phyloP scores from a whole-genome alignment of 2,797 vertebrate genomes.

The Falco columbarius region DNA sequence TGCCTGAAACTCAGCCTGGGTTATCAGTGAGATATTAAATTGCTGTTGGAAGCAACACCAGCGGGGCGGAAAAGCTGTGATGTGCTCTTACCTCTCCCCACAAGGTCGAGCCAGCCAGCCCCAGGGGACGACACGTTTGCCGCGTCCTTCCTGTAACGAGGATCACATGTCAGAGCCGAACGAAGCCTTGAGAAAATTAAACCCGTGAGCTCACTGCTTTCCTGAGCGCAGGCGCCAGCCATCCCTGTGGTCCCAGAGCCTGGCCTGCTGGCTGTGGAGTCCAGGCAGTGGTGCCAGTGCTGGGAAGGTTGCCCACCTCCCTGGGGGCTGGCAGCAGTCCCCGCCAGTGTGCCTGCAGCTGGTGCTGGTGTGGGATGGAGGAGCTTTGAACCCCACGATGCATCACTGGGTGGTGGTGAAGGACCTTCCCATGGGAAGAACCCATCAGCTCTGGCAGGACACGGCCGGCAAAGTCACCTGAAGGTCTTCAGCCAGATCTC shows the following conservation, averaged over 20 bases:
- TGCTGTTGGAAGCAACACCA: conserved; percentile 52
- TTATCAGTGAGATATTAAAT: conserved; percentile 57
- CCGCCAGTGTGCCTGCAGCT: accelerated
- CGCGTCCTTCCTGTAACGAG: conserved; percentile 45
- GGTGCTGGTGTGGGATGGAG: accelerated
- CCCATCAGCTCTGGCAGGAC: neutral
- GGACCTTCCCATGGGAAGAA: neutral
- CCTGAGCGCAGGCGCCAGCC: conserved; percentile 29
- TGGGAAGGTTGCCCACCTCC: neutral
- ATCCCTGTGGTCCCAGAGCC: neutral
- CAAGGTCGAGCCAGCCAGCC: conserved; percentile 59
- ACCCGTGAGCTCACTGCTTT: conserved; percentile 34
- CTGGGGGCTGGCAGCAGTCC: accelerated
- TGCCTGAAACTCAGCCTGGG: neutral
- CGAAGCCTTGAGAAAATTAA: conserved; percentile 57
- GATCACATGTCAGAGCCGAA: conserved; percentile 51
- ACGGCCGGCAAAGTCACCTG: neutral
- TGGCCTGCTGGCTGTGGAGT: neutral
- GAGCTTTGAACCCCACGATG: neutral
- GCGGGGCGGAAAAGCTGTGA: conserved; percentile 3
- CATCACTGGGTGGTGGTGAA: neutral
- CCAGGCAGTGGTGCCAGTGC: neutral
- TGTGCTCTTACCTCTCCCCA: conserved; percentile 60
- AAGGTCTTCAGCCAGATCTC: neutral
- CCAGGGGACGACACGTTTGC: neutral